Percentiles rank a stretch among this genome's conserved stretches.
These are phyloP conservation scores for Ashinkailepas kermadecensis DNA, from an alignment of 2,888 invertebrate species.

Conservation along the genomic window DNA sequence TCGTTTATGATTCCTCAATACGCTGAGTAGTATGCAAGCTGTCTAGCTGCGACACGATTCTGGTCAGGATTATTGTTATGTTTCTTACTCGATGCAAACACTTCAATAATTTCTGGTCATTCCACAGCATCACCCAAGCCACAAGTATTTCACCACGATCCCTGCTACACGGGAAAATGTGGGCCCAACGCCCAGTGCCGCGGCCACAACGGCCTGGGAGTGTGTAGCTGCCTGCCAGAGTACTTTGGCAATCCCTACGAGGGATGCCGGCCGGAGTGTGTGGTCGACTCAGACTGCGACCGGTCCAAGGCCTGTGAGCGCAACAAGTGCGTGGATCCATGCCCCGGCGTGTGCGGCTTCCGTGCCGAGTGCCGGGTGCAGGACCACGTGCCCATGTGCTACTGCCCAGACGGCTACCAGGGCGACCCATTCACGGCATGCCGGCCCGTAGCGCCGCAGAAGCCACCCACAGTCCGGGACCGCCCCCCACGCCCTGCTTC, in stretches of 20 bases:
- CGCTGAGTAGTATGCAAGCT: too few species aligned
- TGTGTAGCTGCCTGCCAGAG: slow-evolving; percentile 27
- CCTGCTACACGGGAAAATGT: too few species aligned
- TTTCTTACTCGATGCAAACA: too few species aligned
- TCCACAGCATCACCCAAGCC: too few species aligned
- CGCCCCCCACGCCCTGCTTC: too few species aligned
- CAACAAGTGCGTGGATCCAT: slow-evolving; percentile 44
- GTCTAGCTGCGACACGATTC: too few species aligned
- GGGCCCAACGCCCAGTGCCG: slow-evolving; percentile 68
- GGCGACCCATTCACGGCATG: slow-evolving; percentile 52
- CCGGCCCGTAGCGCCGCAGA: too few species aligned
- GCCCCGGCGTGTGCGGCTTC: slow-evolving; percentile 70
- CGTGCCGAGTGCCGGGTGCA: slow-evolving; percentile 64
- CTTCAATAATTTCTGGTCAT: too few species aligned
- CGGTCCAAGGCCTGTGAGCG: slow-evolving; percentile 41
- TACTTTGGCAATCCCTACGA: slow-evolving; percentile 50
- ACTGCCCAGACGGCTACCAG: slow-evolving; percentile 50
- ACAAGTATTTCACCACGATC: too few species aligned
- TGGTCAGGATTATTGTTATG: too few species aligned
- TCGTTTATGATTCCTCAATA: too few species aligned
- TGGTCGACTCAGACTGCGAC: slow-evolving; percentile 66
- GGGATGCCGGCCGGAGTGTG: slow-evolving; percentile 61
- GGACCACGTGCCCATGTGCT: slow-evolving; percentile 68
- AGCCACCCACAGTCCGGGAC: too few species aligned
- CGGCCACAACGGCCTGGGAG: slow-evolving; percentile 51